phyloP scores from a whole-genome alignment of 1,140 invertebrate species.

The Lutraria rhynchaena region DNA sequence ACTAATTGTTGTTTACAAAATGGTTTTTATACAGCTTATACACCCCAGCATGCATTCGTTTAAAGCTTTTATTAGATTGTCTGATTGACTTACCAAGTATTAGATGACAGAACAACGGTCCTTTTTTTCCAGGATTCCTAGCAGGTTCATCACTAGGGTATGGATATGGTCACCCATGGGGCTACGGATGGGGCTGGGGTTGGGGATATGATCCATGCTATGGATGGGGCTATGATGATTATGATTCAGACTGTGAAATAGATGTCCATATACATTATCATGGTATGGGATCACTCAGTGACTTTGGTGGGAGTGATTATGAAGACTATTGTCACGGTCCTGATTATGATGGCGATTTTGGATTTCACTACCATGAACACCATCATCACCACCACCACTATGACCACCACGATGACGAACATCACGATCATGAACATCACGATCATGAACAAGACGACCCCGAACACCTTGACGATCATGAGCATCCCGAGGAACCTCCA shows the following conservation, averaged over 20 bases:
- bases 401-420: not conserved
- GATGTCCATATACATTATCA: conserved; percentile 11
- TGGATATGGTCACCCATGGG: conserved; percentile 47
- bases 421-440: too few species aligned
- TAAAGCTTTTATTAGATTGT: too few species aligned
- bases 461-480: not conserved
- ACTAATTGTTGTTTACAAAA: too few species aligned
- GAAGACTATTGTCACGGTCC: conserved; percentile 9
- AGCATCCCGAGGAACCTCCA: too few species aligned
- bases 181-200: conserved; percentile 54
- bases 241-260: conserved; percentile 42
- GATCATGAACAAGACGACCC: not conserved
- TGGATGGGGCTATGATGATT: conserved; percentile 54
- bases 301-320: conserved; percentile 37
- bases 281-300: conserved; percentile 2
- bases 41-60: too few species aligned
- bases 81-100: too few species aligned
- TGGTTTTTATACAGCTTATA: too few species aligned
- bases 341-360: conserved; percentile 5
- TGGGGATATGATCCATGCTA: conserved; percentile 51
- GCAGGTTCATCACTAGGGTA: conserved; percentile 43
- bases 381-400: too few species aligned
- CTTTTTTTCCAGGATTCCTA: conserved; percentile 39
- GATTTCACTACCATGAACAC: not conserved
- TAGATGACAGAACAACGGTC: too few species aligned